Evolutionary conservation across 2,113 vertebrate genomes (phyloP), one percentile per base, ranked within the genome.

Genomic region (Phycodurus eques): DNA sequence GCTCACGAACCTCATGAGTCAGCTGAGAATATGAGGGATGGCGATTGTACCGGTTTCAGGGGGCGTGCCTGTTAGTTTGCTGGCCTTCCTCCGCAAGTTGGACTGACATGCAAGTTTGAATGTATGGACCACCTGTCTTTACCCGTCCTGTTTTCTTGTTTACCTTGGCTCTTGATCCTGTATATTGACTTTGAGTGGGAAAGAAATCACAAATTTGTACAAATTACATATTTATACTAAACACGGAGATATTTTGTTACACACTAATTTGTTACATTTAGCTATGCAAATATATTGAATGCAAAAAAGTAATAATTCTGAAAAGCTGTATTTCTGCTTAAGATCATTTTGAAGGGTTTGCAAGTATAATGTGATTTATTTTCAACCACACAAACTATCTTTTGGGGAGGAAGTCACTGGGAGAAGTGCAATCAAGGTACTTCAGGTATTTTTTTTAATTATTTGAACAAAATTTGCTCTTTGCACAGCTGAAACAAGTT

Each of bases 21-120:
- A 96, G 78, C 89, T 99, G 64, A 92, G 83, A 74, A 82, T 99
- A 62, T 98, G 78, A 95, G 92, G 82, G 72, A 80, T 94, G 27
- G 93, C 3, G 61, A 92, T 8, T 60, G n/a, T 3, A 35, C 46
- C 31, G 8, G 13, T 31, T 60, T 14, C 57, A 60, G 13, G 15
- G 57, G 27, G 8, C 31, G 11, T 22, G 20, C 9, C 53, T 54
- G 20, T 12, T 57, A 22, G 13, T 33, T 60, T 60, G 31, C 1
- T 59, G 56, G 56, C 22, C 3, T 27, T 13, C 27, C 8, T 27
- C 27, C 27, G 1, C 54, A n/a, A 20, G 11, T 56, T 20, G 51
- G 54, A 61, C 59, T 35, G 22, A 5, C 57, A 33, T 2, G 56
- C 56, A 57, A 27, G 10, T 27, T 57, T 27, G n/a, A 57, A 19